A percentile compares a stretch with the other conserved stretches of the same genome.
Evolutionary conservation across 2,888 invertebrate species (phyloP).

Genomic region (Ligdia adustata): DNA sequence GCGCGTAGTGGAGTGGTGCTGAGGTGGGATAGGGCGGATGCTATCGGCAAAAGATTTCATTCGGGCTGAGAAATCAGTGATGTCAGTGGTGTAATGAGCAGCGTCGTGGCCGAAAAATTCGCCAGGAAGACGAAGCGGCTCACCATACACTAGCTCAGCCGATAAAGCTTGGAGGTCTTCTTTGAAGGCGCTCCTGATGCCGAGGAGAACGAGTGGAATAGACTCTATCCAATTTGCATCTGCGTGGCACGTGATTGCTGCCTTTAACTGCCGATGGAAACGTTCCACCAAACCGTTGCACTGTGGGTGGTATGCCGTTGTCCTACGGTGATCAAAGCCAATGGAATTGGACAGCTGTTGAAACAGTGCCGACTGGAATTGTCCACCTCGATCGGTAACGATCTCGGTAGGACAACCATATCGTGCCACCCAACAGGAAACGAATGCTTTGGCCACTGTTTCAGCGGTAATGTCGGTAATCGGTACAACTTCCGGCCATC

Average conservation of each 20-base stretch:
- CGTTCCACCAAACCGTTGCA: too few relatives aligned
- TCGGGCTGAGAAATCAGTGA: conserved; percentile 30
- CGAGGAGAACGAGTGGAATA: conserved; percentile 18
- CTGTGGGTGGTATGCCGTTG: too few relatives aligned
- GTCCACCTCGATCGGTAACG: conserved; percentile 57
- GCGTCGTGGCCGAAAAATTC: conserved; percentile 12
- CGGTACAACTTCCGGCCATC: conserved; percentile 39
- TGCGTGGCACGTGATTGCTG: conserved; percentile 24
- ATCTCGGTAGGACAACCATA: conserved; percentile 41
- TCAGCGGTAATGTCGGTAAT: conserved; percentile 52
- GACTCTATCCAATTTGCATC: conserved; percentile 14
- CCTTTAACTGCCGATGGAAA: too few relatives aligned
- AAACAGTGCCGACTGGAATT: conserved; percentile 38
- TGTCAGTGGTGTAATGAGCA: conserved; percentile 13
- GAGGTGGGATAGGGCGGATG: conserved; percentile 27
- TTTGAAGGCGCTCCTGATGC: conserved; percentile 23
- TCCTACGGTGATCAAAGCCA: conserved; percentile 20
- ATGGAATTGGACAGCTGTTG: conserved; percentile 1
- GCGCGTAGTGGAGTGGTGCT: conserved; percentile 27
- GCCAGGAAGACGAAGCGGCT: conserved; percentile 15
- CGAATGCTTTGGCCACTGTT: conserved; percentile 52
- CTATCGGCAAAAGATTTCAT: conserved; percentile 21
- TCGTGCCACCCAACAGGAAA: too few relatives aligned
- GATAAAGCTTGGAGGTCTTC: conserved; percentile 22
- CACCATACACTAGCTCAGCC: conserved; percentile 19